phyloP scores from a whole-genome alignment of 2,113 vertebrate species.

The Ochotona curzoniae region DNA sequence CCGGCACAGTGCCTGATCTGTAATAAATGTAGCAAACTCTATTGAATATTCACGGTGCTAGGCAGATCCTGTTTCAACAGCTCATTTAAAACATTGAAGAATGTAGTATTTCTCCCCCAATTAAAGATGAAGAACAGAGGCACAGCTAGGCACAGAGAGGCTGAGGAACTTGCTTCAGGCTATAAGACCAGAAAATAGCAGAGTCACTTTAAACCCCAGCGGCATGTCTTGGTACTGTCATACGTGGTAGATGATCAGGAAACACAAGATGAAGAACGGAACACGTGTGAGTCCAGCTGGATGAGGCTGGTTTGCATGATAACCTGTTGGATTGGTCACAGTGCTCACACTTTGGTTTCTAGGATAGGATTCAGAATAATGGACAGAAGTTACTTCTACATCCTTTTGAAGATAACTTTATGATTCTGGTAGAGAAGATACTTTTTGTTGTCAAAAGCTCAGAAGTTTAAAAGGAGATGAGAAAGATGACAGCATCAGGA shows the following conservation, averaged over 20 bases:
- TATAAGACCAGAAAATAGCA: background rate
- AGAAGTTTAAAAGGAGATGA: background rate
- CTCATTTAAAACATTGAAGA: background rate
- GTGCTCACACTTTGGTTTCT: background rate
- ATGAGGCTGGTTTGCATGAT: too few relatives aligned
- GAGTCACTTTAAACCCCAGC: background rate
- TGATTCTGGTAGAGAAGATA: constrained; percentile 36
- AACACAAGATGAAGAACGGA: background rate
- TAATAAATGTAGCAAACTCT: background rate
- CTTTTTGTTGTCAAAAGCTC: constrained; percentile 35
- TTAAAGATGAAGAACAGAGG: background rate
- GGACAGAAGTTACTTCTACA: constrained; percentile 13
- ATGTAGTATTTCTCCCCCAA: background rate
- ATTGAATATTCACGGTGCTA: background rate
- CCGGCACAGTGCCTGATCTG: background rate
- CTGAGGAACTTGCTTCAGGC: background rate
- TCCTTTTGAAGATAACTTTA: constrained; percentile 22
- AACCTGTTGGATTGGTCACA: background rate
- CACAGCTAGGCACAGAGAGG: background rate
- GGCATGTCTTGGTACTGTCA: background rate
- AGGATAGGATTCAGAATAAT: constrained; percentile 35
- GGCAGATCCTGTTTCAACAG: background rate
- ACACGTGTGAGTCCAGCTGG: too few relatives aligned
- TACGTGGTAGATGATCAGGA: background rate
- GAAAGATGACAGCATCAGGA: background rate